Base-by-base conservation (phyloP, 2,113 vertebrate species). In the Phyllostomus hastatus region DNA sequence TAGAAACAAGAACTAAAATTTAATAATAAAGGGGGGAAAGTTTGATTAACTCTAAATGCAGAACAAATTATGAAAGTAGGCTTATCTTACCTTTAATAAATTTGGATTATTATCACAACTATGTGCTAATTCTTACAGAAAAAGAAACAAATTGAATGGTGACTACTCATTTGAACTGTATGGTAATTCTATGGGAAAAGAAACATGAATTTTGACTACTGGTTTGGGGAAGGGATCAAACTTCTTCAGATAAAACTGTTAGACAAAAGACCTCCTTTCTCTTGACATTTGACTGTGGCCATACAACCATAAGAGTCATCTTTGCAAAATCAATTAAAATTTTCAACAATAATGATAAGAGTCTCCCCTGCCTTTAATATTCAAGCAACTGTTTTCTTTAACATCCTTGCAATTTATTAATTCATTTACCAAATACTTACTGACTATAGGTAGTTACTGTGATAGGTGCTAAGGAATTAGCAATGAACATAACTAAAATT, bases 1-100 rank as follows among this genome's bases (percentile, higher is more conserved):
- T 59, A 95, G 52, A 95, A 92, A 92, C 66, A 92, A 73, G 72
- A 7, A 48, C 67, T 94, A 90, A 90, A 94, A 94, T 78, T 50
- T 87, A 96, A 94, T 15, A 92, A 16, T 43, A 73, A 91, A 48
- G 4, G 9, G 10, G 35, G 35, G 67, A 31, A 35, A 19, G 12
- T 35, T 1, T 76, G 46, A 59, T 46, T 78, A 76, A 88, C 7
- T 61, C 59, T 72, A 80, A 94, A 38, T 81, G 48, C 66, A 61
- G 28, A 52, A 31, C 66, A 83, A 76, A 41, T 69, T 11, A 79
- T 75, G 31, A 69, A 88, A 94, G 76, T 7, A 79, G 14, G 31
- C 52, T 67, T 50, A 19, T 46, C 48, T 95, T 24, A 64, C 15
- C 70, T 48, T 90, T 79, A 82, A 78, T 61, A 91, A 88, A 75